These are phyloP conservation scores for Troilus luridus DNA, from an alignment of 2,888 invertebrate genomes.

Conservation along the genomic window DNA sequence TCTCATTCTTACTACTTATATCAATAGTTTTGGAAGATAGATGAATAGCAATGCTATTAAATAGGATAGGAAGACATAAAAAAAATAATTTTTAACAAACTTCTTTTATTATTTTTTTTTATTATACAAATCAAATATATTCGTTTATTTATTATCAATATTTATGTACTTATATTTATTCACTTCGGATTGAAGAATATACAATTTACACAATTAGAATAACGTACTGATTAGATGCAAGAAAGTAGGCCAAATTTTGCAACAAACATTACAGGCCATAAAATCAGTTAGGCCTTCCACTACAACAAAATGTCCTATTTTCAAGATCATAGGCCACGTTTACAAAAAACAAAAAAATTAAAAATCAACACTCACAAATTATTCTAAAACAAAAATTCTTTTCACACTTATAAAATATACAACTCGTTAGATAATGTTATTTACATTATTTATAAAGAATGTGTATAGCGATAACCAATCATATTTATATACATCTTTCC, in stretches of 20 bases:
- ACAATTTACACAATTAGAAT: conserved; percentile 62
- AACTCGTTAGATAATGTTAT: conserved; percentile 28
- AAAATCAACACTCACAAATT: conserved; percentile 52
- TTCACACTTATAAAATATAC: conserved; percentile 53
- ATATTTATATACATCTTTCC: conserved; percentile 22
- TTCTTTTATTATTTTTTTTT: conserved; percentile 42
- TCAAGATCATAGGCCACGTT: conserved; percentile 34
- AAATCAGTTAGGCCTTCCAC: conserved; percentile 47
- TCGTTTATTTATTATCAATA: conserved; percentile 56
- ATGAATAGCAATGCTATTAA: not conserved
- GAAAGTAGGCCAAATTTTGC: conserved; percentile 61
- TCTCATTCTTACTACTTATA: not conserved
- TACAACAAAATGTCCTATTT: conserved; percentile 14
- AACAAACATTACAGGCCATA: conserved; percentile 21
- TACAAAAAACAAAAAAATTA: conserved; percentile 38
- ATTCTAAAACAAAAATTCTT: conserved; percentile 51
- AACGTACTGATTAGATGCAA: conserved; percentile 55
- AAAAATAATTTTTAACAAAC: not conserved
- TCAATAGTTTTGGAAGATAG: too few relatives aligned
- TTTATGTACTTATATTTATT: conserved; percentile 60
- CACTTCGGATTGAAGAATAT: conserved; percentile 57
- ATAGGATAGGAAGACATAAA: not conserved
- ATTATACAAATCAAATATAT: conserved; percentile 63
- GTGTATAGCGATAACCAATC: conserved; percentile 21
- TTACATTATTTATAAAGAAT: conserved; percentile 56